These are phyloP conservation scores for Lepidochitona cinerea DNA, from an alignment of 2,888 invertebrate species.

Conservation along the genomic window DNA sequence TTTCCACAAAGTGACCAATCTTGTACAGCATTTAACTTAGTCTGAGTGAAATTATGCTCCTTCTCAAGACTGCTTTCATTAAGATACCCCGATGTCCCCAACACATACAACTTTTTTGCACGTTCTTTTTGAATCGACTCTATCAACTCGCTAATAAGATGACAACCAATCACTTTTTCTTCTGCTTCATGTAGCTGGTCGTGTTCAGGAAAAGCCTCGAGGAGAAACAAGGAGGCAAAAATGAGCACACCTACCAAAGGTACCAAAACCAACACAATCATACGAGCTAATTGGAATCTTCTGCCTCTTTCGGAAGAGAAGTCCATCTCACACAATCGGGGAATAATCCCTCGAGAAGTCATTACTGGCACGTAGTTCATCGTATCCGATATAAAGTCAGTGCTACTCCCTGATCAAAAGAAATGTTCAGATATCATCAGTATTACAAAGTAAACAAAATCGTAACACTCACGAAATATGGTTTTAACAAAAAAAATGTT, in stretches of 20 bases:
- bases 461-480: no score
- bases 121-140: background rate
- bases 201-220: background rate
- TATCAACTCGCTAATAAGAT: background rate
- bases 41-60: background rate
- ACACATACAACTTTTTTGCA: background rate
- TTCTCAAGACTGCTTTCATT: background rate
- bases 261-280: constrained; percentile 41
- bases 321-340: constrained; percentile 29
- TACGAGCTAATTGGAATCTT: constrained; percentile 38
- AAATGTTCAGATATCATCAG: no score
- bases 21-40: background rate
- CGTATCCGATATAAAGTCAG: no score
- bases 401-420: no score
- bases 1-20: background rate
- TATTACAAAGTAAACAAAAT: no score
- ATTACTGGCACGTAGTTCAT: no score
- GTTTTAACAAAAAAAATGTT: no score
- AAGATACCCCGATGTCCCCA: background rate
- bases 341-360: no score
- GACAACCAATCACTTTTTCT: background rate
- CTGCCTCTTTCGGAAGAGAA: constrained; percentile 33
- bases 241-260: constrained; percentile 24
- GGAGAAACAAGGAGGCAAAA: background rate
- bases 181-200: background rate